Base-by-base conservation (phyloP, 2,888 invertebrate species). In the Electrophaes corylata region DNA sequence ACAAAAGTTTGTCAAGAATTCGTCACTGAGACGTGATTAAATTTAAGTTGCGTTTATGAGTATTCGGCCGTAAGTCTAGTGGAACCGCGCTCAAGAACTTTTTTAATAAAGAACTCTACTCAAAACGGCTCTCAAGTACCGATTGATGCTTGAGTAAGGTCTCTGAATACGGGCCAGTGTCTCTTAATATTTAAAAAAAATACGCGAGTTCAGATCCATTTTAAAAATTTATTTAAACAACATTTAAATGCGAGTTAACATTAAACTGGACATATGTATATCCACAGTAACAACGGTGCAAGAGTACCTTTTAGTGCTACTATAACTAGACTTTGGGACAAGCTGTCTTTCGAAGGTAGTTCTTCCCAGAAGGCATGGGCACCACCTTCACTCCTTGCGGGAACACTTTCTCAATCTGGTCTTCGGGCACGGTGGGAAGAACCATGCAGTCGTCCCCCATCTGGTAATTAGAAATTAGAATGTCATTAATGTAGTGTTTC, bases 371-470 rank as follows among this genome's bases (percentile, higher is more conserved):
- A 0, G 98, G 98, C 66, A 98, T 81, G 4, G 93, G 86, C 6
- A 96, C 82, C 2, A 93, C 93, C 23, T 94, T 94, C 8, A 96
- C 92, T 10, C 94, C 95, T 48, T 92, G 88, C 0, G 97, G 96
- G 81, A 98, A 98, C 31, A 95, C 81, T 51, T 88, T 87, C 18
- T 91, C 84, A 3, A 95, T 93, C 71, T 98, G 95, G 14, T 95
- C 95, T 4, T 94, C 93, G 0, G 94, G 90, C 0, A 98, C 91
- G 0, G 94, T 94, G 0, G 99, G 99, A 62, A 97, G 91, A 26
- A 99, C 95, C 98, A 99, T 98, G 67, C 98, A 98, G 19, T 95
- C 93, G 2, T 94, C 95, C 4, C 98, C 98, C 78, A 92, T 88
- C 96, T 98, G 33, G 10, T 29, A 65, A 8, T 31, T 14, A 10